A percentile compares a stretch with the other conserved stretches of the same genome.
These are phyloP conservation scores for Polietes domitor DNA, from an alignment of 2,888 invertebrate genomes.

Conservation along the genomic window DNA sequence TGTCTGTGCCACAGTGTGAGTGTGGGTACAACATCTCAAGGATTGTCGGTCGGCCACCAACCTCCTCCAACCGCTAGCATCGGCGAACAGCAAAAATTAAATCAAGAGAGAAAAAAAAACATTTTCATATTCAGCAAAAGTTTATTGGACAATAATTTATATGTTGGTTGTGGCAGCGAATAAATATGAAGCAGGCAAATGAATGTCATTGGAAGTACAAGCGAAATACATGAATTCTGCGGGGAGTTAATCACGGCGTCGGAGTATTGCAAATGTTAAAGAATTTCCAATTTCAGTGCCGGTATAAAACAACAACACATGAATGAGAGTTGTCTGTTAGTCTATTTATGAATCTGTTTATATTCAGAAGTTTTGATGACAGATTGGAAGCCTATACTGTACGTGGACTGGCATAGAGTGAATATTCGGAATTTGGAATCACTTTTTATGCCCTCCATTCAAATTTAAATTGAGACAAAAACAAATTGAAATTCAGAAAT, in stretches of 20 bases:
- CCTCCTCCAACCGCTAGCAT: background rate
- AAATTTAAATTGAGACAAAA: too few species aligned
- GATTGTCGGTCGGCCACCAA: background rate
- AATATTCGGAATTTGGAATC: too few species aligned
- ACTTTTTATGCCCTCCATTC: too few species aligned
- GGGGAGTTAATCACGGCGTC: background rate
- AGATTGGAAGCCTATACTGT: too few species aligned
- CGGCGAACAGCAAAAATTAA: background rate
- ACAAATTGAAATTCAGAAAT: too few species aligned
- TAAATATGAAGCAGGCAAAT: background rate
- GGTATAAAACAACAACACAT: too few species aligned
- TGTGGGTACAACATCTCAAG: background rate
- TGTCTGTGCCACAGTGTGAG: background rate
- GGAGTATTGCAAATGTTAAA: background rate
- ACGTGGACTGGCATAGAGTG: too few species aligned
- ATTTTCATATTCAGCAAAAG: slow-evolving; percentile 46
- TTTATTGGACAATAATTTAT: slow-evolving; percentile 43
- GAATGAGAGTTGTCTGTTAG: too few species aligned
- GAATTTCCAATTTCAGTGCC: background rate
- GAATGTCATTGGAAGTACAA: background rate
- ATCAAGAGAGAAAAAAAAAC: slow-evolving; percentile 15
- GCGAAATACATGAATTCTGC: background rate
- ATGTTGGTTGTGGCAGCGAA: slow-evolving; percentile 40
- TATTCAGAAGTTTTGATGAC: too few species aligned
- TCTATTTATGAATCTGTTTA: too few species aligned